Percentiles rank a stretch among this genome's conserved stretches.
Evolutionary conservation across 2,113 vertebrate species (phyloP).

Genomic region (Nymphicus hollandicus): DNA sequence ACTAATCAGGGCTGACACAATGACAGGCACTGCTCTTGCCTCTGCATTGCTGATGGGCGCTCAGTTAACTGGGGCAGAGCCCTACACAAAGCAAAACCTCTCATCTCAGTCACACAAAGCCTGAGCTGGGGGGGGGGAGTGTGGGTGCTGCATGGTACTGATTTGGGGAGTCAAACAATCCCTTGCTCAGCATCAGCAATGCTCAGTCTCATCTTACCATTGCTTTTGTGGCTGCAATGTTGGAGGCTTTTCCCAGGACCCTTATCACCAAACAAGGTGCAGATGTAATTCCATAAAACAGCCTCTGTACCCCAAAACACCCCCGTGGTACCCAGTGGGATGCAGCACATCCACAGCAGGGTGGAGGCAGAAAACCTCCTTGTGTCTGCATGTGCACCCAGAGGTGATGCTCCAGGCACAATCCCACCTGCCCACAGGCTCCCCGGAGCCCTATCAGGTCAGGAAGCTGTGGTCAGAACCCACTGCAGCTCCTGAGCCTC

Average conservation of each 20-base stretch:
- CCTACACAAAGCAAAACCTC: not conserved
- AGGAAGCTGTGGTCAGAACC: not conserved
- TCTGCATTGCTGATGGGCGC: not conserved
- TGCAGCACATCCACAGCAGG: not conserved
- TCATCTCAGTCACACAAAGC: not conserved
- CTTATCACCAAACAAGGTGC: accelerated
- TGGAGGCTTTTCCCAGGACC: not conserved
- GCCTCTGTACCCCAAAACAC: not conserved
- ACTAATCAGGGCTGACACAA: not conserved
- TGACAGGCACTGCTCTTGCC: not conserved
- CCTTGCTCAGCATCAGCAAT: not conserved
- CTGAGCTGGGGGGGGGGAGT: not conserved
- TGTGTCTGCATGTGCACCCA: accelerated
- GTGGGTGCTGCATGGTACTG: not conserved
- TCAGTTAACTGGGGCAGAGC: not conserved
- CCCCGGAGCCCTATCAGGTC: not conserved
- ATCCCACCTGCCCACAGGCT: not conserved
- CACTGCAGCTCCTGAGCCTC: not conserved
- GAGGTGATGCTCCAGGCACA: not conserved
- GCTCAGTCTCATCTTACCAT: not conserved
- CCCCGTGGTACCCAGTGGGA: accelerated
- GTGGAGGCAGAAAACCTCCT: not conserved
- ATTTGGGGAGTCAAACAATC: not conserved
- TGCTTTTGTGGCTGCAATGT: accelerated
- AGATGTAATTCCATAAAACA: not conserved